Base-by-base conservation (phyloP, 2,797 vertebrate genomes). In the Xiphophorus birchmanni region DNA sequence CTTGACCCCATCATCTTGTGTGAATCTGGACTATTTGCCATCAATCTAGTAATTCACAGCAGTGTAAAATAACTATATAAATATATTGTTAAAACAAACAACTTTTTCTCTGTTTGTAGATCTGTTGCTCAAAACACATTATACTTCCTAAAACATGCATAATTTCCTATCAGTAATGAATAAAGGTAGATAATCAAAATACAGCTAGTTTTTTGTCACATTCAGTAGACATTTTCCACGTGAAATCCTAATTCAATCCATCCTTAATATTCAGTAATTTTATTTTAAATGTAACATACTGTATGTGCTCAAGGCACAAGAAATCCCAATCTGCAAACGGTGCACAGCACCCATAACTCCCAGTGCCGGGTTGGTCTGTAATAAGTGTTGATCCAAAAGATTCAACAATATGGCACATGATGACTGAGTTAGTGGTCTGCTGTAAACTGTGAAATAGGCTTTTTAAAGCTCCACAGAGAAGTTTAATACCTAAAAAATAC, bases 401-500 rank as follows among this genome's bases (percentile, higher is more conserved):
- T 35, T 84, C 71, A 78, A 76, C 58, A 82, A 72, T 32, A n/a
- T 21, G 72, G 72, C 58, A 75, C 56, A 67, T 23, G 52, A 77
- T 48, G 69, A 52, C n/a, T 69, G 73, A 58, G 50, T 80, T 72
- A 37, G 82, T 63, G 13, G 13, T 73, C 11, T 76, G 71, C 42
- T 78, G 72, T 47, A 71, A 78, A 83, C 74, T 81, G 79, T 78
- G 84, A 4, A 79, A 76, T 5, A 11, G 54, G 72, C 37, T 79
- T 54, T 76, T 83, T 73, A 79, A 45, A 86, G 75, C 50, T 87
- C 72, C 73, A 83, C 71, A 87, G 52, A 76, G 47, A 37, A 77
- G 77, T 87, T 88, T 91, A 92, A 81, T 94, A 94, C 50, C 92
- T 93, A 92, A 84, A 92, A 76, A 80, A 82, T 88, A 32, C 84